Evolutionary conservation across 2,113 vertebrate species (phyloP).

Genomic region (Sprattus sprattus): DNA sequence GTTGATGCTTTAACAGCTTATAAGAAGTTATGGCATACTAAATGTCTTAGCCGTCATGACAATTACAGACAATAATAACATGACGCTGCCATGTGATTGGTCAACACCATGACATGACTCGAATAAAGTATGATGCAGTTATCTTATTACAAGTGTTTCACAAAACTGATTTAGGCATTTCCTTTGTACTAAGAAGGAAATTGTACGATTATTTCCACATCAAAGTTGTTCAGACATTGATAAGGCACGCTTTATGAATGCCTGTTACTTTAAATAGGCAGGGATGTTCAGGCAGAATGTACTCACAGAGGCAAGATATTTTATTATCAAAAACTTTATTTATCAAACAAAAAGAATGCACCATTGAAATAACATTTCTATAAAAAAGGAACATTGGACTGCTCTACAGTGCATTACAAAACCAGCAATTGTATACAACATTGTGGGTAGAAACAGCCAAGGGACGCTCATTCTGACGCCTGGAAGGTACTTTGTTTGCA

Average conservation of each 20-base stretch:
- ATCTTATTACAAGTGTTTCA: too few species aligned
- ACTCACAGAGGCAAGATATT: slow-evolving; percentile 41
- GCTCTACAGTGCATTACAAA: slow-evolving; percentile 95
- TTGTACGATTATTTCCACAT: neutral
- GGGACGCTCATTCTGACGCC: slow-evolving; percentile 55
- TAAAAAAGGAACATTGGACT: slow-evolving; percentile 91
- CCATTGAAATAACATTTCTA: slow-evolving; percentile 94
- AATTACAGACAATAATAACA: too few species aligned
- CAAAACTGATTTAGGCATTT: too few species aligned
- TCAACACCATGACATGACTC: too few species aligned
- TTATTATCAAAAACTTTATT: slow-evolving; percentile 98
- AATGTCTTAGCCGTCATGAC: too few species aligned
- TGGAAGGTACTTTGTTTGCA: slow-evolving; percentile 66
- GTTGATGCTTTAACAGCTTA: too few species aligned
- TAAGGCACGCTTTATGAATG: neutral
- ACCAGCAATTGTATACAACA: slow-evolving; percentile 87
- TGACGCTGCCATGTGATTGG: too few species aligned
- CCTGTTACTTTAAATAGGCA: neutral
- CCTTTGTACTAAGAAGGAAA: neutral
- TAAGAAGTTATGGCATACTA: too few species aligned
- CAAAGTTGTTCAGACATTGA: neutral
- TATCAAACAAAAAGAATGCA: slow-evolving; percentile 93
- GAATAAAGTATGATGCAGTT: too few species aligned
- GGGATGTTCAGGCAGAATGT: neutral
- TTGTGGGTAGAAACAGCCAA: slow-evolving; percentile 85